These are phyloP conservation scores for Lamellibrachia satsuma DNA, from an alignment of 2,888 invertebrate species.

Conservation along the genomic window DNA sequence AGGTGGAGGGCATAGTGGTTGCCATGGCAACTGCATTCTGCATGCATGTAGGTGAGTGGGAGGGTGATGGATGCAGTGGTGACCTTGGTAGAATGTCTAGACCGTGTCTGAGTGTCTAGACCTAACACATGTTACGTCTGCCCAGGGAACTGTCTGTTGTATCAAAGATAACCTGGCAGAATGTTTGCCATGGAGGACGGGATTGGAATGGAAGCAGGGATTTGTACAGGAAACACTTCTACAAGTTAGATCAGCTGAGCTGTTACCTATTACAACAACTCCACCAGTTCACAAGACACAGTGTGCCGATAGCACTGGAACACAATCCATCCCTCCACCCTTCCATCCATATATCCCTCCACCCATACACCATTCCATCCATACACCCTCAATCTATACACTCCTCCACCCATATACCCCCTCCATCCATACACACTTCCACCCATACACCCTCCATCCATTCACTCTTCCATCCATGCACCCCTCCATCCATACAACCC, in stretches of 20 bases:
- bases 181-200: background rate
- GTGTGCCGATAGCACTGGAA: too few relatives aligned
- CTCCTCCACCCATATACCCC: too few relatives aligned
- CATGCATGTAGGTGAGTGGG: background rate
- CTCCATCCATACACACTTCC: too few relatives aligned
- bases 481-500: too few relatives aligned
- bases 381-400: too few relatives aligned
- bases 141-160: background rate
- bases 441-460: too few relatives aligned
- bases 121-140: background rate
- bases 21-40: background rate
- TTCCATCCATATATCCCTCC: too few relatives aligned
- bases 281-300: background rate
- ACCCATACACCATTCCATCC: too few relatives aligned
- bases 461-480: too few relatives aligned
- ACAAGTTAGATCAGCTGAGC: background rate
- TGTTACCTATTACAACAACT: background rate
- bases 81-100: background rate
- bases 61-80: background rate
- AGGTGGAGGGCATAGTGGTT: background rate
- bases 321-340: too few relatives aligned
- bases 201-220: background rate
- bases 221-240: background rate
- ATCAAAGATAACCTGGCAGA: background rate
- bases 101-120: background rate